phyloP scores from a whole-genome alignment of 2,797 vertebrate genomes.

The Pampus argenteus region DNA sequence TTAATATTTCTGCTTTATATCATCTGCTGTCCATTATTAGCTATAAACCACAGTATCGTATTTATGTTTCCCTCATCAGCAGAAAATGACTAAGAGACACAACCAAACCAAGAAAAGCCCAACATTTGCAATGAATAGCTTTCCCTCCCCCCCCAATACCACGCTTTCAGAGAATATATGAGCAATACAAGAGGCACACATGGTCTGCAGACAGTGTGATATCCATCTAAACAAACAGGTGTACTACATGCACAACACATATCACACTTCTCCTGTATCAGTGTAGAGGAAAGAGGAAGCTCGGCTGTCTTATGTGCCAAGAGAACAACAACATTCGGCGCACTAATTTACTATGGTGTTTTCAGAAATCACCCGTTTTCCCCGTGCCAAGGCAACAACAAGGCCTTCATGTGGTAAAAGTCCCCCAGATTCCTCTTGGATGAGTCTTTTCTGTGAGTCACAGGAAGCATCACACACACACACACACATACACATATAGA shows the following conservation, averaged over 20 bases:
- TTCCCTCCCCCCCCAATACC: no score
- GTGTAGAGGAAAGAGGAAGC: constrained; percentile 4
- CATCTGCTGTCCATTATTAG: no score
- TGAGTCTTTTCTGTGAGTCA: constrained; percentile 83
- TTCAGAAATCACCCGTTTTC: constrained; percentile 13
- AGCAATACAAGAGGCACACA: not conserved
- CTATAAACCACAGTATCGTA: no score
- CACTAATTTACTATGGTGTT: constrained; percentile 4
- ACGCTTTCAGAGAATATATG: not conserved
- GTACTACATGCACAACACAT: not conserved
- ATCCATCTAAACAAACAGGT: constrained; percentile 12
- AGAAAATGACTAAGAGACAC: no score
- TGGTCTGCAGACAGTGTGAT: not conserved
- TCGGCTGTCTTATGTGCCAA: constrained; percentile 4
- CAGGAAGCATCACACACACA: constrained; percentile 65
- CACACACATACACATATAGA: not conserved
- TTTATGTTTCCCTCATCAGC: no score
- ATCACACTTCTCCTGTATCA: not conserved
- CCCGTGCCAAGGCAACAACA: constrained; percentile 28
- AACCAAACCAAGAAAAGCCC: no score
- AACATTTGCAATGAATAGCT: no score
- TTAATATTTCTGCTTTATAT: no score
- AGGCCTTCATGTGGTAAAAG: constrained; percentile 62
- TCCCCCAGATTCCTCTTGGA: constrained; percentile 77
- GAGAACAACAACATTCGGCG: not conserved